Evolutionary conservation across 1,140 invertebrate species (phyloP).

Genomic region (Pentalonia nigronervosa): DNA sequence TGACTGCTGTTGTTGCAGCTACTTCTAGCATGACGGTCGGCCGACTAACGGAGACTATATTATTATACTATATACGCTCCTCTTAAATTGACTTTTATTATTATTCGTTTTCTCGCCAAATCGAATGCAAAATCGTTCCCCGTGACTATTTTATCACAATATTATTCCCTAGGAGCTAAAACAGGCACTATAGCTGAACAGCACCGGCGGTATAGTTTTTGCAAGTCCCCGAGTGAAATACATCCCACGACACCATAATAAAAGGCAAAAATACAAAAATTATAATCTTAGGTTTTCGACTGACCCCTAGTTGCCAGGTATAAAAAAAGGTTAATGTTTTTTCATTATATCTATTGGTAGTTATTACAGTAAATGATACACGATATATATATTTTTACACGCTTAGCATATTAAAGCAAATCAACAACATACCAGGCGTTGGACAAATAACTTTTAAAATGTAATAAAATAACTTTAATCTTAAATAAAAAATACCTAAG

Average conservation of each 20-base stretch:
- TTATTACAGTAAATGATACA: neutral
- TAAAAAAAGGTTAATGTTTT: neutral
- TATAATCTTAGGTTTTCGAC: neutral
- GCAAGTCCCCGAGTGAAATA: neutral
- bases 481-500: neutral
- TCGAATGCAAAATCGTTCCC: neutral
- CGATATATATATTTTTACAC: neutral
- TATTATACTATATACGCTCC: neutral
- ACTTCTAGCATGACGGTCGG: neutral
- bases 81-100: slow-evolving; percentile 1
- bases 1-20: neutral
- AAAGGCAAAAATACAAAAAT: neutral
- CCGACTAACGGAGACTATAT: slow-evolving; percentile 33
- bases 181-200: neutral
- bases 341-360: neutral
- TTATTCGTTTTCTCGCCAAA: neutral
- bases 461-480: neutral
- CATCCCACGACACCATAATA: neutral
- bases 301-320: neutral
- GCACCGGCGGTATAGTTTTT: neutral
- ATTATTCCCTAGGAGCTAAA: neutral
- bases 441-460: neutral
- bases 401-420: neutral
- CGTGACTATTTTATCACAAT: neutral
- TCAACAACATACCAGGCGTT: neutral